A percentile compares a stretch with the other conserved stretches of the same genome.
Conservation (phyloP, 53 echinoderm and acorn worm species). For the Paracentrotus lividus region DNA sequence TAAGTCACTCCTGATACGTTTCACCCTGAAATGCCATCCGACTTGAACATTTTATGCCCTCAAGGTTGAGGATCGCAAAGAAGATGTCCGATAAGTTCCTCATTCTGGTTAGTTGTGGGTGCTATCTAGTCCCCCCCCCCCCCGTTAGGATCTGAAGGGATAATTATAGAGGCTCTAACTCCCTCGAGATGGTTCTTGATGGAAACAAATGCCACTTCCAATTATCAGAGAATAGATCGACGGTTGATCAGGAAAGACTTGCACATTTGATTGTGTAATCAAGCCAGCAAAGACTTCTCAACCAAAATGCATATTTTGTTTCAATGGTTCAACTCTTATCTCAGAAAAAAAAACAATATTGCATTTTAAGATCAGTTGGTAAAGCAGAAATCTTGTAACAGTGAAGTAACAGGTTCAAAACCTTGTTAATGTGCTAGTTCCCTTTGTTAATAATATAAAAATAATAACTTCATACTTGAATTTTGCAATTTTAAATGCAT, state of each 20-base stretch:
- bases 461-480: no score
- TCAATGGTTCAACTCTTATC: no score
- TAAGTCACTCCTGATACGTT: neutral
- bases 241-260: neutral
- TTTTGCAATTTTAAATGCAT: no score
- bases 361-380: no score
- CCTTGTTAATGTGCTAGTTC: no score
- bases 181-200: neutral
- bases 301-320: neutral
- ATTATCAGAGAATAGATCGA: neutral
- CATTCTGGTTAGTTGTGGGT: neutral
- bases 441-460: no score
- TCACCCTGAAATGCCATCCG: neutral
- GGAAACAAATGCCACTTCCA: neutral
- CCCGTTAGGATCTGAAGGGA: neutral
- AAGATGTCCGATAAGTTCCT: neutral
- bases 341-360: no score
- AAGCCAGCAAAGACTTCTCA: neutral
- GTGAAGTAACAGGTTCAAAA: no score
- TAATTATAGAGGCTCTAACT: neutral
- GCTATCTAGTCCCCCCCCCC: neutral
- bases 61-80: neutral
- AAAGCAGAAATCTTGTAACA: no score
- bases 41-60: neutral
- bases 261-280: neutral